Percentiles rank a stretch among this genome's conserved stretches.
phyloP scores from a whole-genome alignment of 2,797 vertebrate genomes.

The Pantherophis alleghaniensis region DNA sequence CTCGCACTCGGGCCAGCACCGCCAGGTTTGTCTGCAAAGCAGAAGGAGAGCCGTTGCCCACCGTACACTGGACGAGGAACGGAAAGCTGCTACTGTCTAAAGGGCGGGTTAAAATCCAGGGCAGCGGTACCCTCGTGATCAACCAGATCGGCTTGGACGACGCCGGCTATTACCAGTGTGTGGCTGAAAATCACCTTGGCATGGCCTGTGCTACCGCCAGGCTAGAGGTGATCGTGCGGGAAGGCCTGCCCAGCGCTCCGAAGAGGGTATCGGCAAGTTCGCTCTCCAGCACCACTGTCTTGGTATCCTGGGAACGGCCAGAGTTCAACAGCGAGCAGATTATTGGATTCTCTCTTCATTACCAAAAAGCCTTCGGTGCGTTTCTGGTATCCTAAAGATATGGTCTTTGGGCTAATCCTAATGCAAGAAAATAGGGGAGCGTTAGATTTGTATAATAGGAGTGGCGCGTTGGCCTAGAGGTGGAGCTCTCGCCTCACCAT shows the following conservation, averaged over 20 bases:
- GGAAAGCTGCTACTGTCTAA: conserved; percentile 83
- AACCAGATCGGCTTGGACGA: conserved; percentile 94
- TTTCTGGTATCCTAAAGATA: not conserved
- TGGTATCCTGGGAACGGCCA: conserved; percentile 90
- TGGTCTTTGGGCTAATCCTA: accelerated
- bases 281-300: conserved; percentile 85
- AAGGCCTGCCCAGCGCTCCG: conserved; percentile 92
- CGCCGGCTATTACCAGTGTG: conserved; percentile 93
- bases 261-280: conserved; percentile 80
- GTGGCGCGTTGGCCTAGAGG: no score
- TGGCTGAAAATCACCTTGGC: conserved; percentile 90
- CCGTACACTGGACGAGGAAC: conserved; percentile 89
- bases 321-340: conserved; percentile 93
- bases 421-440: not conserved
- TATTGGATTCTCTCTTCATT: conserved; percentile 96
- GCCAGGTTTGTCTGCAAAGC: conserved; percentile 94
- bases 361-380: conserved; percentile 85
- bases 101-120: conserved; percentile 88
- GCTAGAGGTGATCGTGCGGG: conserved; percentile 90
- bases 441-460: not conserved
- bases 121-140: conserved; percentile 89
- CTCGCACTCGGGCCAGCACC: conserved; percentile 91
- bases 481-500: no score
- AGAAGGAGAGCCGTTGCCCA: conserved; percentile 84
- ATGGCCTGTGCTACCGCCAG: conserved; percentile 88